Base-by-base conservation (phyloP, 2,797 vertebrate genomes). In the Prunella strophiata region DNA sequence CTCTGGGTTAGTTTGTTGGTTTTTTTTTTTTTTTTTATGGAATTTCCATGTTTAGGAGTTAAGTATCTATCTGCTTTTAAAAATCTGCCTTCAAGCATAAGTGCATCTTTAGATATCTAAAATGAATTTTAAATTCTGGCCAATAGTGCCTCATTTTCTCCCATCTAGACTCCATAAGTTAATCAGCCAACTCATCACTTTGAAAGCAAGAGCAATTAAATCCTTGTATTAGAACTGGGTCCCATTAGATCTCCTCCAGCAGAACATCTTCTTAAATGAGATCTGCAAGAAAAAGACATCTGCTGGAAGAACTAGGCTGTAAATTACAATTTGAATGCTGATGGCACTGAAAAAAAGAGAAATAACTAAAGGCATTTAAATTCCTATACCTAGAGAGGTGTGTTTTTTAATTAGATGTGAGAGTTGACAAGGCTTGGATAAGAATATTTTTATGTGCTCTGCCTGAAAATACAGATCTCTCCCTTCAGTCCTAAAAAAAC, bases 381-480 rank as follows among this genome's bases (percentile, higher is more conserved):
- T 63, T 63, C 57, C 78, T 87, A 52, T 93, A 96, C 62, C 93
- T 75, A 66, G 27, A 93, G 93, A 95, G 73, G 61, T 95, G 42
- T 42, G 58, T 21, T 95, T 84, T 97, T 95, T 96, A 94, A 97
- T 96, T 96, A 97, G 92, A 93, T 68, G n/a, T 40, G 50, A 97
- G 95, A 96, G 78, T 52, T 95, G 73, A 96, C 80, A 96, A 85
- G 94, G 85, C 84, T 90, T 83, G 83, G 85, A 95, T 89, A 58
- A 94, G 91, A 97, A 91, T 89, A 70, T 94, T 95, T 95, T 93
- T 74, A 84, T 51, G 70, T 88, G 95, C 92, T 95, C 45, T 96
- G 94, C 88, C 86, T 91, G 88, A 86, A 93, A 89, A 97, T 42
- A 75, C 26, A 90, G 45, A 85, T 77, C 34, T 67, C 47, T 73